Conservation (phyloP, 2,113 vertebrate genomes). For the Trinectes maculatus region DNA sequence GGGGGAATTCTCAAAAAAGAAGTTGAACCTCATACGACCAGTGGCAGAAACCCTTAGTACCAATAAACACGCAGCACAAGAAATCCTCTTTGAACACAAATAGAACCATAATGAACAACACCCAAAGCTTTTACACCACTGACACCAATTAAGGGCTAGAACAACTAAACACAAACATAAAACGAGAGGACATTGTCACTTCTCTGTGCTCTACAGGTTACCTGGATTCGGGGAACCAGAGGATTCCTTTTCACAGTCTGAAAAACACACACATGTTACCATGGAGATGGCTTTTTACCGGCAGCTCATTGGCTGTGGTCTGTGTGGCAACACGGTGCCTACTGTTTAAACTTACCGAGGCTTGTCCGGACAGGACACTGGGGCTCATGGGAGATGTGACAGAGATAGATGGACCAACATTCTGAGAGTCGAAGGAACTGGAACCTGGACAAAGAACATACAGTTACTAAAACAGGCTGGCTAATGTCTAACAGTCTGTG, state of each 20-base stretch:
- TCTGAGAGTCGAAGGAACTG: constrained; percentile 95
- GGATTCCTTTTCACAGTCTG: constrained; percentile 51
- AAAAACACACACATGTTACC: constrained; percentile 52
- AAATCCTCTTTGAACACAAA: background rate
- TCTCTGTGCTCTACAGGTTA: constrained; percentile 41
- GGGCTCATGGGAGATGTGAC: constrained; percentile 96
- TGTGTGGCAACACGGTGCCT: background rate
- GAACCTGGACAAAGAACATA: constrained; percentile 81
- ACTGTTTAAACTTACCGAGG: constrained; percentile 88
- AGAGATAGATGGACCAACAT: constrained; percentile 94
- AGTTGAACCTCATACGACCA: background rate
- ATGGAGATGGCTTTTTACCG: constrained; percentile 12
- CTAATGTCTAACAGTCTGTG: background rate
- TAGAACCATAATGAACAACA: background rate
- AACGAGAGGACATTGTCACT: constrained; percentile 5
- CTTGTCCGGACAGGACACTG: constrained; percentile 90
- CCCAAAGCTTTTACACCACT: background rate
- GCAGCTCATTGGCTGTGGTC: constrained; percentile 1
- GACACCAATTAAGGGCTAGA: background rate
- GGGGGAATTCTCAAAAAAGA: background rate
- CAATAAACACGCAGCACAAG: background rate
- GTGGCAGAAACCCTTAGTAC: background rate
- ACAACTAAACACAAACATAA: background rate
- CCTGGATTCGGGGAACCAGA: constrained; percentile 72
- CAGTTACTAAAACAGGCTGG: background rate